These are phyloP conservation scores for Rhea americana DNA, from an alignment of 2,113 vertebrate species.

Conservation along the genomic window DNA sequence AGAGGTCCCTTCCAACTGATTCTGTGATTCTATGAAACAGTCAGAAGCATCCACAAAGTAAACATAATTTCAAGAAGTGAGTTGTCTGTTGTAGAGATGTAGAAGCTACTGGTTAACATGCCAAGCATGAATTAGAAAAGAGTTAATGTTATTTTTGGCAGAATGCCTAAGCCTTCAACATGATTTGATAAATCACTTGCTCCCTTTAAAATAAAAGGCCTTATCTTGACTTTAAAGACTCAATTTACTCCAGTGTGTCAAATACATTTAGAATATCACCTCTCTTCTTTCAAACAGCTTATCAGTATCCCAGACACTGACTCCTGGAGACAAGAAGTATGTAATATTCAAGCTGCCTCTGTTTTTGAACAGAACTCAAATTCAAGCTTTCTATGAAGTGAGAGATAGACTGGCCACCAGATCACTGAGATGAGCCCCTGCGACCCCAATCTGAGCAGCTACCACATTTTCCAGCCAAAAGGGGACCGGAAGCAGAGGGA, in stretches of 20 bases:
- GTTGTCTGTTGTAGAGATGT: neutral
- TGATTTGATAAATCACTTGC: neutral
- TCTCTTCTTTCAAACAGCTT: neutral
- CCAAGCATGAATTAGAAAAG: neutral
- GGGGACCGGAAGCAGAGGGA: neutral
- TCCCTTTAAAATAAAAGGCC: conserved; percentile 13
- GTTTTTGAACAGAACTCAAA: neutral
- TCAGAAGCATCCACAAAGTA: neutral
- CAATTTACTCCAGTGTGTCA: neutral
- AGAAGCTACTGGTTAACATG: neutral
- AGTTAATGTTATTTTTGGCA: neutral
- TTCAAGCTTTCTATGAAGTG: neutral
- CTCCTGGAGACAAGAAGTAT: neutral
- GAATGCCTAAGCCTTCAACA: neutral
- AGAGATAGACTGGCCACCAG: neutral
- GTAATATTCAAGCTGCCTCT: neutral
- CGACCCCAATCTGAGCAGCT: neutral
- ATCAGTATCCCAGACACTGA: neutral
- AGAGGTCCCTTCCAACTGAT: too few species aligned
- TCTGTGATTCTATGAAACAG: neutral
- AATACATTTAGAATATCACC: neutral
- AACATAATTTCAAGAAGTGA: neutral
- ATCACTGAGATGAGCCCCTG: neutral
- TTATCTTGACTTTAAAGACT: conserved; percentile 2
- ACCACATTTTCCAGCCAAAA: neutral